Evolutionary conservation across 2,888 invertebrate species (phyloP), one percentile per base, ranked within the genome.

Genomic region (Bombyx huttoni): DNA sequence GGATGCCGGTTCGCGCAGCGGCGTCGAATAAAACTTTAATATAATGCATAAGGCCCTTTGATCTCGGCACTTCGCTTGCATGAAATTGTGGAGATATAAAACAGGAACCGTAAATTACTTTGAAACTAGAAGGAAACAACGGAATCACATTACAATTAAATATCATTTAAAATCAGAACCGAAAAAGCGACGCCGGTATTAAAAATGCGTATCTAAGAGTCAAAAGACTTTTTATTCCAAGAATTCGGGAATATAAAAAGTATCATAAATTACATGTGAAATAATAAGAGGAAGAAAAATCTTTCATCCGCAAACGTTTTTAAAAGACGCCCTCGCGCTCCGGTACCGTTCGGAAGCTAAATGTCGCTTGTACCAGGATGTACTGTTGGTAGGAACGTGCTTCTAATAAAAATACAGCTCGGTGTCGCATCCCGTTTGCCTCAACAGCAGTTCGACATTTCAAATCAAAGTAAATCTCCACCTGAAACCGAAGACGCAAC

Each of bases 21-120:
- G 75, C 78, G 71, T 74, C 77, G 80, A 75, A 82, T 87, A 78
- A 84, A 87, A 87, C 86, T 86, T 85, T 86, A 86, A 86, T 86
- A 86, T 81, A 85, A 85, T 85, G 84, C 84, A 86, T 85, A 82
- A 80, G 75, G 75, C 77, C 75, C 86, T 88, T 88, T 88, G 87
- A 88, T 88, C 85, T 86, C 75, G 70, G 73, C 77, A 77, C 80
- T 82, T 70, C 68, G 74, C 78, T 76, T 75, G 76, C 80, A 80
- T 79, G 75, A 77, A 81, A 81, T 78, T 73, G 75, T 75, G 65
- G 75, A 78, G 75, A 78, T 76, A 47, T 47, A 40, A 53, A 53
- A 51, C 40, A 47, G 49, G 49, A 53, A 51, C 48, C 40, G 40
- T 12, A 51, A 51, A 51, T 49, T 45, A 49, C 51, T 51, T 53